These are phyloP conservation scores for Pangasianodon gigas DNA, from an alignment of 2,113 vertebrate species.

Conservation along the genomic window DNA sequence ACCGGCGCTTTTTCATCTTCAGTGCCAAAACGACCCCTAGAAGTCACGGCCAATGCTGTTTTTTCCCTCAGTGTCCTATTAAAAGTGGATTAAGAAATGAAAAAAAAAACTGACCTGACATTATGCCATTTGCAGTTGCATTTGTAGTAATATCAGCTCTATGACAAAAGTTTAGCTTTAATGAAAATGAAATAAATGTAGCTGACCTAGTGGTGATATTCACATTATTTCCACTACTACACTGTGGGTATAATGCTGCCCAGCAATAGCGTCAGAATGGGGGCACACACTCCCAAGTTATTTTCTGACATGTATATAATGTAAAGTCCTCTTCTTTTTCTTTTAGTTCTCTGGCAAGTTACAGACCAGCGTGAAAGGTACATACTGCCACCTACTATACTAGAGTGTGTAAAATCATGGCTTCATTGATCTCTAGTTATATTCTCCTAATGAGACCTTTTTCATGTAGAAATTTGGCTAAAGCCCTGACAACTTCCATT, in stretches of 20 bases:
- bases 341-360: too few species aligned
- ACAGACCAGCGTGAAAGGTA: too few species aligned
- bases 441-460: too few species aligned
- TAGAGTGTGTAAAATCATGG: too few species aligned
- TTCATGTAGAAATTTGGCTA: too few species aligned
- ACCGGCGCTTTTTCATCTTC: constrained; percentile 83
- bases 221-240: neutral
- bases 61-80: constrained; percentile 89
- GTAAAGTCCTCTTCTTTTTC: neutral
- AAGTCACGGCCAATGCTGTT: constrained; percentile 87
- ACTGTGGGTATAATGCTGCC: neutral
- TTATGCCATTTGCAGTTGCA: neutral
- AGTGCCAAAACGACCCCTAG: constrained; percentile 83
- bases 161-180: neutral
- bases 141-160: neutral
- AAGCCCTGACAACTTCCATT: too few species aligned
- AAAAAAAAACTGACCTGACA: too few species aligned
- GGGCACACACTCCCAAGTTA: neutral
- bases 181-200: neutral
- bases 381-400: too few species aligned
- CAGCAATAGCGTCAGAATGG: neutral
- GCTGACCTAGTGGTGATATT: neutral
- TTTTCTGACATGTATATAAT: neutral
- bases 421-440: too few species aligned
- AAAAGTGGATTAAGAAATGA: constrained; percentile 44